phyloP scores from a whole-genome alignment of 2,797 vertebrate genomes.

The Halcyon badia region DNA sequence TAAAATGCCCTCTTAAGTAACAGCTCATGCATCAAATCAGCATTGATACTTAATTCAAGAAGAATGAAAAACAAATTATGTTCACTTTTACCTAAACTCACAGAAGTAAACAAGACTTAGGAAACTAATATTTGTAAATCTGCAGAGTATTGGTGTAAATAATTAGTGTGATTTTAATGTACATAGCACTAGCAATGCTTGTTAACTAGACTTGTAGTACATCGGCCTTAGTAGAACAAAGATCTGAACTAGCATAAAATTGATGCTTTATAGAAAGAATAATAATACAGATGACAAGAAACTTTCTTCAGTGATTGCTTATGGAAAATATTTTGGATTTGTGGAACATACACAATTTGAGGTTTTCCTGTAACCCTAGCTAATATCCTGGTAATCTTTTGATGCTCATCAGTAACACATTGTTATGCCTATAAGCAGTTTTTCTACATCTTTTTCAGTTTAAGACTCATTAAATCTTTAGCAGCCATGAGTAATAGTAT shows the following conservation, averaged over 20 bases:
- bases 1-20: slow-evolving; percentile 8
- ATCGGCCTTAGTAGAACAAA: background rate
- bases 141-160: background rate
- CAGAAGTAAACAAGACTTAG: background rate
- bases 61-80: background rate
- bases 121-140: background rate
- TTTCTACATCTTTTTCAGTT: slow-evolving; percentile 70
- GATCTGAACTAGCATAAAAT: background rate
- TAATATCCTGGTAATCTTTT: slow-evolving; percentile 66
- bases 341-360: slow-evolving; percentile 16
- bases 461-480: slow-evolving; percentile 68
- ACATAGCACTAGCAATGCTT: background rate
- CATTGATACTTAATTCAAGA: background rate
- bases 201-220: background rate
- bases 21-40: background rate
- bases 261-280: background rate
- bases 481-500: slow-evolving; percentile 50
- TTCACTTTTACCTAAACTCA: background rate
- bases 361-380: slow-evolving; percentile 63
- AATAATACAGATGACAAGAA: background rate
- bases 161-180: background rate
- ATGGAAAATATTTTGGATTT: slow-evolving; percentile 58
- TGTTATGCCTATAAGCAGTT: slow-evolving; percentile 64
- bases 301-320: slow-evolving; percentile 11
- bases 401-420: slow-evolving; percentile 71